A percentile compares a stretch with the other conserved stretches of the same genome.
phyloP scores from a whole-genome alignment of 1,140 invertebrate species.

The Leptoteleia sp. region DNA sequence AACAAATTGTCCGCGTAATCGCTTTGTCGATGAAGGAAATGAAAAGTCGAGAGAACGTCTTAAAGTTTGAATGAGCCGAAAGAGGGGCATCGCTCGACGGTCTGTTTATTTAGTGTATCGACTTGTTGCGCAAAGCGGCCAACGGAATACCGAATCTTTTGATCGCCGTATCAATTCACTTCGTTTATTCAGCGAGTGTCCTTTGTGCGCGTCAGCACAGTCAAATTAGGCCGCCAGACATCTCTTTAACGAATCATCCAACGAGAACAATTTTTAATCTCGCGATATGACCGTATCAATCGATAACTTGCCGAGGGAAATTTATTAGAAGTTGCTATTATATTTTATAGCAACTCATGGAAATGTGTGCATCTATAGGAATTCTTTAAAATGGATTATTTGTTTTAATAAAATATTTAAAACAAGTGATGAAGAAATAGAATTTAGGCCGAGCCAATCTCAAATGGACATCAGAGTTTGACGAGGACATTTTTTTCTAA shows the following conservation, averaged over 20 bases:
- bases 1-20: background rate
- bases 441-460: too few species aligned
- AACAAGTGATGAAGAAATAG: too few species aligned
- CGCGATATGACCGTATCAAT: too few species aligned
- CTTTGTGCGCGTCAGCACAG: background rate
- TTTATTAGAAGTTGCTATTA: too few species aligned
- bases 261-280: background rate
- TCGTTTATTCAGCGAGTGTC: slow-evolving; percentile 6
- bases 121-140: slow-evolving; percentile 45
- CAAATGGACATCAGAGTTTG: too few species aligned
- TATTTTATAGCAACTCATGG: too few species aligned
- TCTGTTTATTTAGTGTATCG: slow-evolving; percentile 45
- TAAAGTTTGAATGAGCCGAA: slow-evolving; percentile 13
- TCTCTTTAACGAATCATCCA: slow-evolving; percentile 5
- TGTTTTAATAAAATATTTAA: too few species aligned
- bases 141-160: slow-evolving; percentile 19
- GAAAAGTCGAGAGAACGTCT: slow-evolving; percentile 17
- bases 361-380: too few species aligned
- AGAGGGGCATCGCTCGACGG: slow-evolving; percentile 6
- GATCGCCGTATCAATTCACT: slow-evolving; percentile 17
- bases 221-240: background rate
- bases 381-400: too few species aligned
- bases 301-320: too few species aligned
- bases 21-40: slow-evolving; percentile 5
- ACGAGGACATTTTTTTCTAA: too few species aligned